phyloP scores from a whole-genome alignment of 1,140 invertebrate species.

The Lucilia cuprina region DNA sequence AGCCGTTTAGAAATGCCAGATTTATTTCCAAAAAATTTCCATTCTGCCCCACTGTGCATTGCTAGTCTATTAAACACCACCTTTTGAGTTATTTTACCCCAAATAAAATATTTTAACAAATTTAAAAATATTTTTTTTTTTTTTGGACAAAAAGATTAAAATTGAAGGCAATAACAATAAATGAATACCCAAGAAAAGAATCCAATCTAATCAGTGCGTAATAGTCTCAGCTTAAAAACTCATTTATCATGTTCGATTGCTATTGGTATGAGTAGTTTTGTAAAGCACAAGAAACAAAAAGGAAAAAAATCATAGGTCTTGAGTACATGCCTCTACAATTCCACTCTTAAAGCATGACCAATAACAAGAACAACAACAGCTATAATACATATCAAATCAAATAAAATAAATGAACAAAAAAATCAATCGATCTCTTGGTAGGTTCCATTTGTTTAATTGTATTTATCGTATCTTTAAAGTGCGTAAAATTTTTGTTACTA shows the following conservation, averaged over 20 bases:
- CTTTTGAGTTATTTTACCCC: background rate
- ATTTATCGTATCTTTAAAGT: background rate
- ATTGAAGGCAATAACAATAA: too few species aligned
- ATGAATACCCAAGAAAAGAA: background rate
- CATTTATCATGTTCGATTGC: constrained; percentile 9
- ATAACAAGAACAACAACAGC: background rate
- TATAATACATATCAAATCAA: background rate
- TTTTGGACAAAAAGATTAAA: too few species aligned
- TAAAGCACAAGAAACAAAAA: background rate
- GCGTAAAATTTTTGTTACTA: background rate
- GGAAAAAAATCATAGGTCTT: background rate
- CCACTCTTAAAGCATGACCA: background rate
- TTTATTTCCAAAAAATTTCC: too few species aligned
- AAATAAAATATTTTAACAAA: background rate
- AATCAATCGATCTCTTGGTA: background rate
- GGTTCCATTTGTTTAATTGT: background rate
- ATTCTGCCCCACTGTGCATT: too few species aligned
- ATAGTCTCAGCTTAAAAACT: constrained; percentile 15
- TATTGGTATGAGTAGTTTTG: background rate
- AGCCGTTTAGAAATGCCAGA: too few species aligned
- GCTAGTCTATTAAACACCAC: too few species aligned
- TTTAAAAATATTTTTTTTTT: too few species aligned
- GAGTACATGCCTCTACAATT: background rate
- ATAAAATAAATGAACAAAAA: background rate
- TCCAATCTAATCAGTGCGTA: constrained; percentile 10